Percentiles rank a stretch among this genome's conserved stretches.
Evolutionary conservation across 1,140 invertebrate genomes (phyloP).

Genomic region (Aphis gossypii): DNA sequence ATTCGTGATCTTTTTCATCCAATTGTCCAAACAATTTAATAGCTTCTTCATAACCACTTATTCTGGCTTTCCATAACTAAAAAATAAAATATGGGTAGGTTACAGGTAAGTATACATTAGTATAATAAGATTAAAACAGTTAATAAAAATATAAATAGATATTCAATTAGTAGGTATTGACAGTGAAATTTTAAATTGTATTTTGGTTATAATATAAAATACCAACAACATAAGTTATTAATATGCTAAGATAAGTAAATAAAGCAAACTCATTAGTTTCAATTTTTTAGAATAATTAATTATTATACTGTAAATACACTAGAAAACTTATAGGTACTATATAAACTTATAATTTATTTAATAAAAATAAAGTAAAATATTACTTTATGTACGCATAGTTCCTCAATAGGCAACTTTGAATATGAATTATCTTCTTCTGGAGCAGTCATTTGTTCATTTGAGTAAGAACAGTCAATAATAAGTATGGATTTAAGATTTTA

Average conservation of each 20-base stretch:
- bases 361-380: neutral
- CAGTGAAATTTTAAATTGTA: no score
- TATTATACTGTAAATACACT: neutral
- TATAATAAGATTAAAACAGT: neutral
- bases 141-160: no score
- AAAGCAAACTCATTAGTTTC: neutral
- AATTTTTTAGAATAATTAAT: neutral
- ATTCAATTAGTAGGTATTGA: no score
- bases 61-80: conserved; percentile 89
- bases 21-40: conserved; percentile 85
- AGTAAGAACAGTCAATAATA: neutral
- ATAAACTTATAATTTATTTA: no score
- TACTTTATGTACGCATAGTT: conserved; percentile 89
- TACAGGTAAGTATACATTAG: neutral
- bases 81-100: conserved; percentile 58
- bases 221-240: neutral
- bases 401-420: conserved; percentile 89
- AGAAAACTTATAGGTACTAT: no score
- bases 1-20: conserved; percentile 93
- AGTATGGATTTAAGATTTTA: neutral
- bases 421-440: conserved; percentile 85
- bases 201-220: neutral
- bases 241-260: neutral
- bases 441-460: conserved; percentile 42
- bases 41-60: conserved; percentile 93